Percentiles rank a stretch among this genome's conserved stretches.
Evolutionary conservation across 2,113 vertebrate species (phyloP).

Genomic region (Lophotis ruficrista): DNA sequence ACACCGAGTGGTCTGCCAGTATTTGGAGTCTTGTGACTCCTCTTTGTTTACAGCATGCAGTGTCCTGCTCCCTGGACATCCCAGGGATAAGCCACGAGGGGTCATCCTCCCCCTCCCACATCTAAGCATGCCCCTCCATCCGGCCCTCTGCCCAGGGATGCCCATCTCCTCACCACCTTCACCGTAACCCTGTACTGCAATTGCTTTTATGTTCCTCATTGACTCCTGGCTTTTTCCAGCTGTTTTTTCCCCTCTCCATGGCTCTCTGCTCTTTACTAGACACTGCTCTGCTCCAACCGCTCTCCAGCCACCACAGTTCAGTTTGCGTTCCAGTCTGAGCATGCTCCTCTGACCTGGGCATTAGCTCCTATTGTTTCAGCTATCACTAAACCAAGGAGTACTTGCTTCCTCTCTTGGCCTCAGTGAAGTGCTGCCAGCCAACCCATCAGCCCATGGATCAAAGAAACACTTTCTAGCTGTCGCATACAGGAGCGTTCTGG

Average conservation of each 20-base stretch:
- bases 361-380: background rate
- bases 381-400: background rate
- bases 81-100: background rate
- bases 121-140: accelerated
- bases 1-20: background rate
- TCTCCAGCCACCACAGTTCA: background rate
- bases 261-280: background rate
- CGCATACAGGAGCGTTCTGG: background rate
- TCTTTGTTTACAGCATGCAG: background rate
- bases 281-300: background rate
- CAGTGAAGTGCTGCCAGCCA: background rate
- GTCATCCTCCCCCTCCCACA: background rate
- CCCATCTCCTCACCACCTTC: background rate
- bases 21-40: background rate
- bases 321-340: background rate
- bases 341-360: background rate
- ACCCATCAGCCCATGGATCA: background rate
- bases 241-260: background rate
- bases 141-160: background rate
- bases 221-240: background rate
- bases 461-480: background rate
- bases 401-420: background rate
- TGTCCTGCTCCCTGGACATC: background rate
- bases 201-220: background rate
- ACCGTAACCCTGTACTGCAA: accelerated